Base-by-base conservation (phyloP, 2,113 vertebrate species). In the Lanius ludovicianus region DNA sequence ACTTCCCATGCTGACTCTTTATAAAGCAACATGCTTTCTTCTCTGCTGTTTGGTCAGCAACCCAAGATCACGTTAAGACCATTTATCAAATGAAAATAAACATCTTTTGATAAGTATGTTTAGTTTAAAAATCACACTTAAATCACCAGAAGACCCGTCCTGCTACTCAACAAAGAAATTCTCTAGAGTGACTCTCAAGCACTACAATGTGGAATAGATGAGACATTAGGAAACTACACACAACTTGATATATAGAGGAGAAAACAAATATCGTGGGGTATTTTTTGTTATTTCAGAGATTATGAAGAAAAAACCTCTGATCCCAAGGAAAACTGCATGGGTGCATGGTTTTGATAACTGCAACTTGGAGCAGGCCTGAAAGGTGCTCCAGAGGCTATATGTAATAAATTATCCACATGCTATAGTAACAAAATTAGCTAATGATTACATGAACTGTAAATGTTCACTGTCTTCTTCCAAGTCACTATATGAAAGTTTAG, bases 231-330 rank as follows among this genome's bases (percentile, higher is more conserved):
- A 33, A 95, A 67, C 15, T 31, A 50, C 21, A 52, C 2, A 49
- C 2, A 35, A 60, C 12, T 22, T 27, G 10, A 75, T 24, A 56
- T 17, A 39, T 4, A 41, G 11, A 63, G 10, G 3, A 2, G 10
- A 69, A 80, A 22, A 63, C 46, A 60, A 35, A 35, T 4, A 62
- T 7, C 33, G 18, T 0, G 0, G 2, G 9, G 3, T 14, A 37
- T 46, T 18, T 63, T 42, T 31, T 30, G 6, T 44, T 44, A 52
- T 23, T 59, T 60, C 63, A 63, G 50, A 47, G 3, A 22, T 60
- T 49, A 89, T 15, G 6, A 57, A 77, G 25, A 42, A 68, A 84
- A 77, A 75, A 53, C 11, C 7, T 65, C 50, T 0, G 1, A 63
- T 50, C 14, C 35, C 19, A 63, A 8, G 71, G 27, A 27, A 46